Percentiles rank a stretch among this genome's conserved stretches.
Evolutionary conservation across 2,888 invertebrate genomes (phyloP).

Genomic region (Ennomos quercinarius): DNA sequence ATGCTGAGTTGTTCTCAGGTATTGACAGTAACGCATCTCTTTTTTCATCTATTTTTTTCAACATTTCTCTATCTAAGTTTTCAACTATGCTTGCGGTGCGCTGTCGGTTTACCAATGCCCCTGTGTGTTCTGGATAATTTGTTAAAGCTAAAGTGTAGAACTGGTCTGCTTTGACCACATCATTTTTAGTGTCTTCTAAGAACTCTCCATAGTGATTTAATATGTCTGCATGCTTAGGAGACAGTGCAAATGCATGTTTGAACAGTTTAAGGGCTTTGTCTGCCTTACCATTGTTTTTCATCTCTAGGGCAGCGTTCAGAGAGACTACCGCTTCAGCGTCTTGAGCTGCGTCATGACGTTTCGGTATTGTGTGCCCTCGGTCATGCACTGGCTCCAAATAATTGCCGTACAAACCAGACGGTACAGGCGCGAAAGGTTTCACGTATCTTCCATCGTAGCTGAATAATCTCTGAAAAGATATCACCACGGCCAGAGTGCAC

Average conservation of each 20-base stretch:
- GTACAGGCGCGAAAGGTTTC: constrained; percentile 77
- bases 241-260: constrained; percentile 95
- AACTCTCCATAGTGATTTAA: constrained; percentile 97
- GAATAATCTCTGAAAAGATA: constrained; percentile 72
- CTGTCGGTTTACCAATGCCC: constrained; percentile 92
- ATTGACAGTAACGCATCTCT: constrained; percentile 92
- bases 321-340: constrained; percentile 93
- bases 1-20: constrained; percentile 91
- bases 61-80: constrained; percentile 92
- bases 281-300: constrained; percentile 92
- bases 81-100: constrained; percentile 95
- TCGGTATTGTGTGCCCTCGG: constrained; percentile 48
- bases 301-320: constrained; percentile 93
- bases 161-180: constrained; percentile 95
- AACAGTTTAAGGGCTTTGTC: constrained; percentile 94
- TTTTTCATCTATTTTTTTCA: constrained; percentile 93
- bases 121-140: constrained; percentile 92
- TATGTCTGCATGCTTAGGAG: constrained; percentile 96
- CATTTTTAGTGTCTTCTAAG: constrained; percentile 93
- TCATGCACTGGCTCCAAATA: constrained; percentile 67
- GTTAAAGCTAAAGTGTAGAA: constrained; percentile 94
- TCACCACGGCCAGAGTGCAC: constrained; percentile 72
- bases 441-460: constrained; percentile 69
- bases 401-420: constrained; percentile 72
- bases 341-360: constrained; percentile 57